Evolutionary conservation across 1,140 invertebrate species (phyloP).

Genomic region (Idris sp.): DNA sequence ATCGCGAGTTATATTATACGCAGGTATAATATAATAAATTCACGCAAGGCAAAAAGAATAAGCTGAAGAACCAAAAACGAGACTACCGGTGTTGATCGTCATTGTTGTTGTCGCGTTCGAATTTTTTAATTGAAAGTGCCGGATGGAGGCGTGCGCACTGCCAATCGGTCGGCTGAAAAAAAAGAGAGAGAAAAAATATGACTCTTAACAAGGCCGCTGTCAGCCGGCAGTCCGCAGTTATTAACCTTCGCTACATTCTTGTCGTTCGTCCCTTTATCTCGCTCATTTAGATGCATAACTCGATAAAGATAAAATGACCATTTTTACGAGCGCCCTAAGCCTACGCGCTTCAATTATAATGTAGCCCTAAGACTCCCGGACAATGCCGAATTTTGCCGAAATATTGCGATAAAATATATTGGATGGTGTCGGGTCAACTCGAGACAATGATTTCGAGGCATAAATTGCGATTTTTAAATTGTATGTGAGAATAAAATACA

Average conservation of each 20-base stretch:
- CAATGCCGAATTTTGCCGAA: conserved; percentile 45
- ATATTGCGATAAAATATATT: too few species aligned
- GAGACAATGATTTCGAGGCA: conserved; percentile 42
- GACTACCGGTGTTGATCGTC: conserved; percentile 43
- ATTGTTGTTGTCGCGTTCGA: conserved; percentile 38
- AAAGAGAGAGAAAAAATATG: too few species aligned
- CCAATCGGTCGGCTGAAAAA: too few species aligned
- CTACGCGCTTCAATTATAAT: conserved; percentile 42
- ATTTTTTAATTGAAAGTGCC: conserved; percentile 51
- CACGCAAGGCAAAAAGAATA: conserved; percentile 3
- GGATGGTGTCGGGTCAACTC: conserved; percentile 22
- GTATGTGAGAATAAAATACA: too few species aligned
- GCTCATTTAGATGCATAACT: conserved; percentile 78
- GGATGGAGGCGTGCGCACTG: conserved; percentile 16
- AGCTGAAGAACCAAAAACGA: conserved; percentile 7
- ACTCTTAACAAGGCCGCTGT: conserved; percentile 70
- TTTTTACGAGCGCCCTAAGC: conserved; percentile 69
- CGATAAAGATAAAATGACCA: conserved; percentile 74
- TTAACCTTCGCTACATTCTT: conserved; percentile 74
- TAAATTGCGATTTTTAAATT: conserved; percentile 44
- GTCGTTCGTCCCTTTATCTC: conserved; percentile 65
- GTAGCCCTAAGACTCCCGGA: conserved; percentile 4
- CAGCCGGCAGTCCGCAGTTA: too few species aligned
- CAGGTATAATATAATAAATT: conserved; percentile 43
- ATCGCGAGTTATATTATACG: conserved; percentile 21